Evolutionary conservation across 2,113 vertebrate genomes (phyloP), one percentile per base, ranked within the genome.

Genomic region (Siphamia tubifer): DNA sequence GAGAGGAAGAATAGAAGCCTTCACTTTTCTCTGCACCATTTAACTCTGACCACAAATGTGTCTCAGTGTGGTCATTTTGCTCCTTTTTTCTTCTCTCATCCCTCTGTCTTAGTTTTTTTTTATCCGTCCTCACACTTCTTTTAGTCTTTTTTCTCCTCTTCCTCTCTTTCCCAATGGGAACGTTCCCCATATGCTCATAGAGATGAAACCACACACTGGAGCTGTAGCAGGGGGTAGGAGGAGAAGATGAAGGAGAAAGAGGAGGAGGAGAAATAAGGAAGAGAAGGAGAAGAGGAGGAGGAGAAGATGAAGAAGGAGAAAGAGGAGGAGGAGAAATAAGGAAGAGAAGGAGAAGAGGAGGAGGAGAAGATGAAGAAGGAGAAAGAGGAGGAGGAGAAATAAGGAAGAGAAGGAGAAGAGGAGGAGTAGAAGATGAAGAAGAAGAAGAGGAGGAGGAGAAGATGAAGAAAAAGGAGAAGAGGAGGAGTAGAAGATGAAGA

Each of bases 201-300:
- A 72, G 81, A 84, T 66, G 71, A 89, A 91, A 91, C 90, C 90
- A 73, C 89, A 92, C 80, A 84, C 45, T 87, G 86, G 86, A 87
- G 84, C 72, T 79, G 82, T 83, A 85, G 87, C 88, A 85, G 85
- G 89, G 89, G 88, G 83, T 72, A 90, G n/a, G n/a, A n/a, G n/a
- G n/a, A n/a, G n/a, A n/a, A n/a, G n/a, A n/a, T n/a, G n/a, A n/a
- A n/a, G n/a, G n/a, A n/a, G n/a, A n/a, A n/a, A n/a, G n/a, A n/a
- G n/a, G n/a, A n/a, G n/a, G n/a, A n/a, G n/a, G n/a, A n/a, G n/a
- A n/a, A n/a, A n/a, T n/a, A n/a, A n/a, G n/a, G n/a, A n/a, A n/a
- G n/a, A 90, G 74, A 72, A 73, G 67, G 48, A 75, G 68, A 68
- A 68, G 74, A 69, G 62, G 69, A 63, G 86, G 86, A 87, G 84